phyloP scores from a whole-genome alignment of 2,113 vertebrate genomes.

The Strigops habroptila region DNA sequence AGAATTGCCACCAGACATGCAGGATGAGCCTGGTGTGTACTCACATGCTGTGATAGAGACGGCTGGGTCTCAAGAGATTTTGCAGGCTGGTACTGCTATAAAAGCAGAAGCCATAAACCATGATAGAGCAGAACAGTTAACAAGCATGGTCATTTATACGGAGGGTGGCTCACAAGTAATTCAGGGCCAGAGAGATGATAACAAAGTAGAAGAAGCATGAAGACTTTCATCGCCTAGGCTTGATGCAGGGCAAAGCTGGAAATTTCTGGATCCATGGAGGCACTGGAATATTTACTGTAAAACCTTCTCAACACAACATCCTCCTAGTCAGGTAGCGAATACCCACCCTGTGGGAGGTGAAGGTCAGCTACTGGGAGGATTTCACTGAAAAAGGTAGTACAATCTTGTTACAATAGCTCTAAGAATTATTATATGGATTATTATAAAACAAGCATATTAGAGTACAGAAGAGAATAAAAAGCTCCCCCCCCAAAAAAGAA shows the following conservation, averaged over 20 bases:
- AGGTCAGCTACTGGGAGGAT: background rate
- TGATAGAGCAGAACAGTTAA: constrained; percentile 54
- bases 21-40: constrained; percentile 78
- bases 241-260: background rate
- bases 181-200: constrained; percentile 63
- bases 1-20: constrained; percentile 84
- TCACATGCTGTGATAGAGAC: constrained; percentile 74
- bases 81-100: constrained; percentile 59
- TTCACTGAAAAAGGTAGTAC: background rate
- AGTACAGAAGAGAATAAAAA: background rate
- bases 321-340: background rate
- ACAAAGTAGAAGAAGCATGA: constrained; percentile 54
- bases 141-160: constrained; percentile 88
- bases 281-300: background rate
- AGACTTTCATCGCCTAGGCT: background rate
- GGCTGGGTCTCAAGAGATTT: constrained; percentile 39
- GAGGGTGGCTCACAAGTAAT: constrained; percentile 73
- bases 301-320: background rate
- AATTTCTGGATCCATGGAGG: background rate
- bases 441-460: background rate
- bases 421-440: background rate
- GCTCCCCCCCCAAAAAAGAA: too few relatives aligned
- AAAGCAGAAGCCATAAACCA: constrained; percentile 16
- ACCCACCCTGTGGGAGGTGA: background rate
- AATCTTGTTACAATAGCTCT: background rate